Base-by-base conservation (phyloP, 2,797 vertebrate species). In the Melanotaenia parkinsoni region DNA sequence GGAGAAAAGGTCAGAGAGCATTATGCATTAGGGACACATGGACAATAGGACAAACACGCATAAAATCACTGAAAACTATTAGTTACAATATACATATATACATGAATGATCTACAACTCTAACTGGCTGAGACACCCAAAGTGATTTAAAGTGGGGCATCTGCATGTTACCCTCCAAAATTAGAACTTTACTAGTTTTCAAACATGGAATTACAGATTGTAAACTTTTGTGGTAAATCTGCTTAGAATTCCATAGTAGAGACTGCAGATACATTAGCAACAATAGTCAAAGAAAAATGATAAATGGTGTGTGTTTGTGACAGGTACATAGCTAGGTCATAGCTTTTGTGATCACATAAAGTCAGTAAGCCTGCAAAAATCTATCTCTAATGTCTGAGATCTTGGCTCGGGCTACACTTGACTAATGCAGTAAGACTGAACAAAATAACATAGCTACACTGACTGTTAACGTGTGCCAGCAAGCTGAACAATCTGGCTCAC, bases 1-100 rank as follows among this genome's bases (percentile, higher is more conserved):
- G 61, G 56, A 67, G 58, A 57, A 82, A 87, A 86, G 90, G 90
- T 90, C 90, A 85, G 67, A 67, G 86, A 79, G 70, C 83, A 81
- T 47, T 59, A 70, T 13, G 56, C 38, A 58, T 57, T 64, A 53
- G 58, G 37, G 77, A 81, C 72, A 73, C 43, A 72, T 56, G 58
- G 76, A 80, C 79, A 82, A 83, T 57, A 54, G 54, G 77, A 77
- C 53, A 60, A 62, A 45, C 53, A 45, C 20, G 68, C 76, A 84
- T 62, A 51, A 64, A 79, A 79, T 84, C 83, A 79, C 62, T 51
- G 35, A 65, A 38, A 77, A 62, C 74, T 63, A 72, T 67, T 43
- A 75, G 70, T 33, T 37, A 54, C 22, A 69, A 74, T 57, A 79
- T 86, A 30, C 28, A 30, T 30, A 30, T 30, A 30, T 30, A 47